Conservation (phyloP, 2,113 vertebrate genomes). For the Pterocles gutturalis region DNA sequence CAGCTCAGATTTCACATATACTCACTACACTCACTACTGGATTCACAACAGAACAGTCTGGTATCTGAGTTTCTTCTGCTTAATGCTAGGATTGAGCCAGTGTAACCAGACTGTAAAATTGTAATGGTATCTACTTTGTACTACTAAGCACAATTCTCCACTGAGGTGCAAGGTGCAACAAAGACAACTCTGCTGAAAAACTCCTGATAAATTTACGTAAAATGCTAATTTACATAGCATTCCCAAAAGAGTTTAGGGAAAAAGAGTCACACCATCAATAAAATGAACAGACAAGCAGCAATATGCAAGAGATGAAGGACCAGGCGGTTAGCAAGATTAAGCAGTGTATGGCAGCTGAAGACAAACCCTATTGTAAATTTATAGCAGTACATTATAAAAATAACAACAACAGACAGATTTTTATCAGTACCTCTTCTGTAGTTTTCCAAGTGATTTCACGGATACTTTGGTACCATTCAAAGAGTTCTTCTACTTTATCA, state of each 20-base stretch:
- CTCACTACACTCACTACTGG: background rate
- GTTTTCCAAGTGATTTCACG: conserved; percentile 91
- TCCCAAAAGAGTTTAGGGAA: background rate
- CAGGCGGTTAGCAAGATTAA: background rate
- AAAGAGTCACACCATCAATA: background rate
- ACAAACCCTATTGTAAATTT: background rate
- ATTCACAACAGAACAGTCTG: background rate
- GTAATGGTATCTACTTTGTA: background rate
- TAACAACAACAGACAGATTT: background rate
- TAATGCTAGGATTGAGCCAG: background rate
- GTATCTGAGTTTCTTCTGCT: background rate
- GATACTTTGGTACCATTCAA: conserved; percentile 91
- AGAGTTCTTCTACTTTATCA: conserved; percentile 89
- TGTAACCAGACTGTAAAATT: background rate
- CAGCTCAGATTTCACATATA: background rate
- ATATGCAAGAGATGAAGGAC: background rate
- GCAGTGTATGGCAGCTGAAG: background rate
- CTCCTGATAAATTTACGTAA: background rate
- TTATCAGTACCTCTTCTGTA: conserved; percentile 74
- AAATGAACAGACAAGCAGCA: background rate
- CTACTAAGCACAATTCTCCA: background rate
- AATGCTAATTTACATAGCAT: background rate
- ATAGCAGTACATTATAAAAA: background rate
- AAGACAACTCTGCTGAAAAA: background rate
- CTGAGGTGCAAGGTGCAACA: background rate